Evolutionary conservation across 2,797 vertebrate species (phyloP).

Genomic region (Malurus leucopterus): DNA sequence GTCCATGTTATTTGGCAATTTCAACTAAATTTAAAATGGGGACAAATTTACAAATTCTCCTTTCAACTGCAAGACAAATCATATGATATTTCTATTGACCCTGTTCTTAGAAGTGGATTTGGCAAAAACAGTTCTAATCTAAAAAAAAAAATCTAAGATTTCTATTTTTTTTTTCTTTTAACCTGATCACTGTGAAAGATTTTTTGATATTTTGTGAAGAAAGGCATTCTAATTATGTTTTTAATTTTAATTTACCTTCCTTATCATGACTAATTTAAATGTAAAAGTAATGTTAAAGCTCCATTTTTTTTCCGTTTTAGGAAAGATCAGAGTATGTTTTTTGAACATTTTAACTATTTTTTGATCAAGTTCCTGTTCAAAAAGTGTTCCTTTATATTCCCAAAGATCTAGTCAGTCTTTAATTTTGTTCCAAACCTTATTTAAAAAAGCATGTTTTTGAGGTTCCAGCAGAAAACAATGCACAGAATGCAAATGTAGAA

Average conservation of each 20-base stretch:
- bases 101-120: background rate
- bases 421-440: background rate
- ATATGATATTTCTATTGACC: background rate
- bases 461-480: background rate
- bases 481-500: background rate
- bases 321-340: background rate
- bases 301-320: background rate
- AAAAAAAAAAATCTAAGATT: background rate
- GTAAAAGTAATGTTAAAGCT: accelerated
- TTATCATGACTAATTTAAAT: background rate
- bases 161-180: background rate
- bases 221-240: background rate
- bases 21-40: background rate
- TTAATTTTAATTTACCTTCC: background rate
- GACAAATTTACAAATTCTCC: background rate
- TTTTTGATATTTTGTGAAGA: background rate
- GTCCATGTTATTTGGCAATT: background rate
- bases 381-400: background rate
- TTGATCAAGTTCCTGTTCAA: background rate
- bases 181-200: background rate
- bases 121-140: background rate
- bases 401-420: background rate
- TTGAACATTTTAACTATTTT: background rate
- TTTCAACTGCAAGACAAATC: background rate
- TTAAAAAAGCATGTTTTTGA: background rate